Evolutionary conservation across 2,797 vertebrate genomes (phyloP).

Genomic region (Setipinna tenuifilis): DNA sequence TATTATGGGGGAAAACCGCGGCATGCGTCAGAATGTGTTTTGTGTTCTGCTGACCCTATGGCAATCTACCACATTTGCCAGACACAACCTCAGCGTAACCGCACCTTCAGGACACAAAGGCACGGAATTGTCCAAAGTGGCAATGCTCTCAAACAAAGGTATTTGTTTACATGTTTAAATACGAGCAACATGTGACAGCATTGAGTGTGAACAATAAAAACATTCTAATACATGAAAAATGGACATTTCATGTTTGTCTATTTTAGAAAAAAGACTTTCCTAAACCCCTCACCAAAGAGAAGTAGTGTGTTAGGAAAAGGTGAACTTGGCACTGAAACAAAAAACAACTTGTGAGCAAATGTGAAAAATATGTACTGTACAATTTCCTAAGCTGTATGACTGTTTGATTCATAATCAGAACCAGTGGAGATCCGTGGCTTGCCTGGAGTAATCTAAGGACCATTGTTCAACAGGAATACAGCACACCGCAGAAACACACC

Average conservation of each 20-base stretch:
- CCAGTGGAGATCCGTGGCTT: background rate
- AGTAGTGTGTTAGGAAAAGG: background rate
- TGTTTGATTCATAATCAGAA: slow-evolving; percentile 4
- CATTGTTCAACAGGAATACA: background rate
- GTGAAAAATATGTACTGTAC: background rate
- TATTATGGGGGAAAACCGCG: background rate
- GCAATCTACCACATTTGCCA: background rate
- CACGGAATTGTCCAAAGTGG: background rate
- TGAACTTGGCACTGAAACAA: background rate
- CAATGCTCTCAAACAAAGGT: background rate
- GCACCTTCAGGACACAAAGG: background rate
- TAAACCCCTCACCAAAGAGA: background rate
- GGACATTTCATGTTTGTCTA: background rate
- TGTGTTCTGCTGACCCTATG: background rate
- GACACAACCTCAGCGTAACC: background rate
- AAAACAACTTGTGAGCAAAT: background rate
- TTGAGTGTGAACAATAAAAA: background rate
- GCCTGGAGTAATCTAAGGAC: background rate
- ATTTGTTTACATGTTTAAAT: slow-evolving; percentile 1
- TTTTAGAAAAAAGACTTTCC: background rate
- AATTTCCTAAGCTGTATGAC: background rate
- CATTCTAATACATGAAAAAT: background rate
- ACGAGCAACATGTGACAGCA: background rate
- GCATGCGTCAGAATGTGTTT: slow-evolving; percentile 2
- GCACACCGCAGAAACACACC: background rate